Evolutionary conservation across 2,888 invertebrate species (phyloP), one percentile per base, ranked within the genome.

Genomic region (Tinea pellionella): DNA sequence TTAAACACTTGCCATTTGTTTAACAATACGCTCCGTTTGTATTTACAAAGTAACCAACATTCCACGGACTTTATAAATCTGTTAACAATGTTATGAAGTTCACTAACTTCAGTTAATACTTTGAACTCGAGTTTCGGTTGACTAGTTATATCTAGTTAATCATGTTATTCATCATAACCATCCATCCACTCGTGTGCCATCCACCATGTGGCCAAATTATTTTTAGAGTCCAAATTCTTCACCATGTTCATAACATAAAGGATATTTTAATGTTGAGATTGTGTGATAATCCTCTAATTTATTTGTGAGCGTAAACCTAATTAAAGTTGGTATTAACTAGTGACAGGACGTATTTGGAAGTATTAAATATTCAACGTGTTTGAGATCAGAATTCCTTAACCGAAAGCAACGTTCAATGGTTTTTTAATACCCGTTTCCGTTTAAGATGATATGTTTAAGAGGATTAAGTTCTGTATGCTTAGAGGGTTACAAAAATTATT

Each of bases 221-320:
- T n/a, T n/a, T n/a, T n/a, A n/a, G n/a, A n/a, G n/a, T n/a, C n/a
- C n/a, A n/a, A n/a, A n/a, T n/a, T n/a, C n/a, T n/a, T n/a, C n/a
- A n/a, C n/a, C n/a, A n/a, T n/a, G 6, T 24, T 3, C 6, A 24
- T 24, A 24, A 24, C 2, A 24, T 24, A 3, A 24, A 24, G 6
- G 24, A 24, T 24, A 24, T 24, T 24, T 24, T 2, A 24, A 53
- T 24, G 19, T 53, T 16, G 59, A 74, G 80, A 83, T 83, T 73
- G 70, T 69, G 66, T 68, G 79, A 81, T 85, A 81, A 84, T 81
- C 78, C 76, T 67, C 71, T 78, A 78, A 80, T 85, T 83, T 84
- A 81, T 81, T 75, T 74, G 70, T 74, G 61, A 51, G 69, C 67
- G 64, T 69, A 67, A 65, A 68, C 68, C 71, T 78, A 78, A 82